These are phyloP conservation scores for Thrips palmi DNA, from an alignment of 1,140 invertebrate species.

Conservation along the genomic window DNA sequence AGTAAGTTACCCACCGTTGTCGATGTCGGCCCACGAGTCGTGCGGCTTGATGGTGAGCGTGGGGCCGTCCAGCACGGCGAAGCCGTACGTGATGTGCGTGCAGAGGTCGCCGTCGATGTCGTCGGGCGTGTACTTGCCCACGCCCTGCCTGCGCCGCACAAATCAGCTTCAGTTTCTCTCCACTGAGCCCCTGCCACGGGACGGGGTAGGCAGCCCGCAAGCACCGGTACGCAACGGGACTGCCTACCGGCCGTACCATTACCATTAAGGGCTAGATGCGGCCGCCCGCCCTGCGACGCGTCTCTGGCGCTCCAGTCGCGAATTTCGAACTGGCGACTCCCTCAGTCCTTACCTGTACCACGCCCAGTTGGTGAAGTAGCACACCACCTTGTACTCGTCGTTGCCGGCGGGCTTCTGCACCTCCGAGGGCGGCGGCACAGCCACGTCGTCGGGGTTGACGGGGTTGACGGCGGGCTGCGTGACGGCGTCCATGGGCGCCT, in stretches of 20 bases:
- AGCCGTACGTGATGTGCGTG: conserved; percentile 56
- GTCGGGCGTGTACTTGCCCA: conserved; percentile 41
- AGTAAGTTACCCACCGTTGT: conserved; percentile 30
- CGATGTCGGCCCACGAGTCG: conserved; percentile 43
- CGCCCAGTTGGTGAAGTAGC: conserved; percentile 60
- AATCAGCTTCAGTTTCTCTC: too few species aligned
- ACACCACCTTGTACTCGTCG: conserved; percentile 35
- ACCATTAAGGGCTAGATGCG: too few species aligned
- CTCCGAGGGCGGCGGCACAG: conserved; percentile 9
- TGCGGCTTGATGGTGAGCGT: conserved; percentile 34
- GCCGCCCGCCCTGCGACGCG: too few species aligned
- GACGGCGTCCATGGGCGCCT: conserved; percentile 3
- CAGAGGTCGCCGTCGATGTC: conserved; percentile 46
- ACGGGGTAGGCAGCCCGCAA: background rate
- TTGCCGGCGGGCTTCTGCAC: conserved; percentile 11
- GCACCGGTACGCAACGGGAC: background rate
- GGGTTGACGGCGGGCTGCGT: background rate
- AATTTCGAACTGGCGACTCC: conserved; percentile 9
- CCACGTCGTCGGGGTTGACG: conserved; percentile 5
- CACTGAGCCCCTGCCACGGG: too few species aligned
- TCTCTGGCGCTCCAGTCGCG: too few species aligned
- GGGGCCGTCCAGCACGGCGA: conserved; percentile 38
- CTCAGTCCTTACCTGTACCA: conserved; percentile 50
- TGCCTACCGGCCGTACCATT: background rate
- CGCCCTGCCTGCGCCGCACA: too few species aligned